A percentile compares a stretch with the other conserved stretches of the same genome.
phyloP scores from a whole-genome alignment of 2,113 vertebrate species.

The Corythaeola cristata region DNA sequence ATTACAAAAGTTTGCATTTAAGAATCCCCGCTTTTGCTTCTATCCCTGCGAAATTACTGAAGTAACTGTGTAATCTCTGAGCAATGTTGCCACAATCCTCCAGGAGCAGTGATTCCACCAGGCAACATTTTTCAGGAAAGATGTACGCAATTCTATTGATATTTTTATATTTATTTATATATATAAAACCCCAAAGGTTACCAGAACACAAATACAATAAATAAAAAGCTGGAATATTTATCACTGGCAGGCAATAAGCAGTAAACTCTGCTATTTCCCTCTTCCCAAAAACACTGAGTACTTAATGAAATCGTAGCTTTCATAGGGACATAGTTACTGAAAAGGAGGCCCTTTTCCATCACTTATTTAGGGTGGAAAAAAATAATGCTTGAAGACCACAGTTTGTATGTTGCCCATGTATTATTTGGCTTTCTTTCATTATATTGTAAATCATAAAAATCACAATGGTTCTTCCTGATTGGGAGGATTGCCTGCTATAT shows the following conservation, averaged over 20 bases:
- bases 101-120: background rate
- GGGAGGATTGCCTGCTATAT: background rate
- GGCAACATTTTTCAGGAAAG: background rate
- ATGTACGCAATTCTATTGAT: background rate
- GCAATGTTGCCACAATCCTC: background rate
- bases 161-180: background rate
- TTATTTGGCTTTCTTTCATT: background rate
- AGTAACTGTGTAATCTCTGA: background rate
- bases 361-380: background rate
- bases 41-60: background rate
- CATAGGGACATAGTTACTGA: background rate
- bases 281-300: background rate
- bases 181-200: background rate
- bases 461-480: slow-evolving; percentile 19
- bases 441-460: slow-evolving; percentile 47
- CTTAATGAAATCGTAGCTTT: background rate
- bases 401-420: background rate
- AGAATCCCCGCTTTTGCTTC: background rate
- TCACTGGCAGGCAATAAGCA: background rate
- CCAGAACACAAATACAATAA: background rate
- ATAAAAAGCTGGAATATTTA: background rate
- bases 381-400: background rate
- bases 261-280: background rate
- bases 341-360: background rate
- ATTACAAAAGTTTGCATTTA: background rate